Evolutionary conservation across 2,113 vertebrate species (phyloP), one percentile per base, ranked within the genome.

Genomic region (Hiodon alosoides): DNA sequence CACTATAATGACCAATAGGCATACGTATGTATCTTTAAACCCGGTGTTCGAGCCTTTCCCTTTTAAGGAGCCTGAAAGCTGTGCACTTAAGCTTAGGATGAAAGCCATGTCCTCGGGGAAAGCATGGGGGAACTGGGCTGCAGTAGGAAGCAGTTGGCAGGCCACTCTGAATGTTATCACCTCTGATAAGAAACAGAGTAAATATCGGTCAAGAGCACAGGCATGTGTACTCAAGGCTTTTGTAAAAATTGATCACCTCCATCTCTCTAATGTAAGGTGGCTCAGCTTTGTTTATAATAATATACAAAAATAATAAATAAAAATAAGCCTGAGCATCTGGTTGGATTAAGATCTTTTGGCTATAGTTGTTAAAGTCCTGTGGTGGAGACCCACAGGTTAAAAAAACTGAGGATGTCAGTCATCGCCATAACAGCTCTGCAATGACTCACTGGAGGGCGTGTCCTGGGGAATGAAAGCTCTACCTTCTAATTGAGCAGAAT

Each of bases 121-220:
- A 73, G 69, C 71, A 64, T 53, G 52, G 55, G 31, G 73, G 13
- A 83, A 77, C 58, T 79, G 81, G 77, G 77, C 66, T 74, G 76
- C 75, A 77, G 79, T 78, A 54, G 81, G 83, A 82, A 78, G 55
- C 71, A 11, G 57, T 55, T n/a, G 10, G 61, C n/a, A 60, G 14
- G 10, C n/a, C n/a, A 71, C 72, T 79, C 11, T 54, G 85, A 83
- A 54, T 54, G 77, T 82, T 86, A 83, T 85, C 79, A 81, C 75
- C 75, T 76, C 62, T 76, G 83, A 84, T 86, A 84, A 86, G 81
- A 67, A 77, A 76, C 59, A 57, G 78, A 83, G 71, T 80, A 85
- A 87, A 86, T 82, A 83, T 70, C 67, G 57, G 58, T 77, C 78
- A 80, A 81, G 72, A 82, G 68, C 61, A 79, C 78, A 88, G 79